Base-by-base conservation (phyloP, 2,888 invertebrate genomes). In the Tetragnatha montana region DNA sequence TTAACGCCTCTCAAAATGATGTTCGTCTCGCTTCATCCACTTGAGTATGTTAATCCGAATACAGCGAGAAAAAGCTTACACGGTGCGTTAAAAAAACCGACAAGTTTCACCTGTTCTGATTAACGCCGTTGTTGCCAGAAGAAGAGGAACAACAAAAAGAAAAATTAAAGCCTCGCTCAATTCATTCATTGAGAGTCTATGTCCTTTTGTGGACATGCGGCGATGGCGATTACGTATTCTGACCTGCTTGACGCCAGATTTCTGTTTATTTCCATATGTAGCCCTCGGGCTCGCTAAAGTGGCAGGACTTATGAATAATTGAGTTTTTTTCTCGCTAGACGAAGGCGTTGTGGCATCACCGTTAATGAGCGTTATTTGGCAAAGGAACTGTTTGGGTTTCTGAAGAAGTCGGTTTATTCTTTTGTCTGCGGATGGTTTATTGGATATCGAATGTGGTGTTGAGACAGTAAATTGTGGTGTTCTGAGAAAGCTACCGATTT, bases 201-300 rank as follows among this genome's bases (percentile, higher is more conserved):
- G 69, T 87, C 87, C 87, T 75, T 87, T 69, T 87, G 81, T 87
- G 87, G 87, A 74, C 87, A 87, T 87, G 74, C 69, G 81, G 81
- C 74, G 74, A 6, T 12, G 69, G 12, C 69, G 68, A 21, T 87
- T 87, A 76, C 71, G 69, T 73, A 87, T 78, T 75, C 78, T 87
- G 87, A 87, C 87, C 87, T 75, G 87, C 51, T 70, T 75, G 87
- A 81, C 78, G 81, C 75, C 85, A 78, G 68, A 22, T 78, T 83
- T 49, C 70, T 71, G 69, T 49, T 70, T 68, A 8, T 35, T 69
- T 84, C 84, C 69, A 73, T 68, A 49, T 60, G 73, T 79, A 74
- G 81, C 75, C 87, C 81, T 87, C 22, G 75, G 81, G 86, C 50
- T 50, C 81, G 17, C 8, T 47, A 21, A n/a, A 49, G 73, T 81